Percentiles rank a stretch among this genome's conserved stretches.
These are phyloP conservation scores for Trachemys scripta DNA, from an alignment of 2,113 vertebrate genomes.

Conservation along the genomic window DNA sequence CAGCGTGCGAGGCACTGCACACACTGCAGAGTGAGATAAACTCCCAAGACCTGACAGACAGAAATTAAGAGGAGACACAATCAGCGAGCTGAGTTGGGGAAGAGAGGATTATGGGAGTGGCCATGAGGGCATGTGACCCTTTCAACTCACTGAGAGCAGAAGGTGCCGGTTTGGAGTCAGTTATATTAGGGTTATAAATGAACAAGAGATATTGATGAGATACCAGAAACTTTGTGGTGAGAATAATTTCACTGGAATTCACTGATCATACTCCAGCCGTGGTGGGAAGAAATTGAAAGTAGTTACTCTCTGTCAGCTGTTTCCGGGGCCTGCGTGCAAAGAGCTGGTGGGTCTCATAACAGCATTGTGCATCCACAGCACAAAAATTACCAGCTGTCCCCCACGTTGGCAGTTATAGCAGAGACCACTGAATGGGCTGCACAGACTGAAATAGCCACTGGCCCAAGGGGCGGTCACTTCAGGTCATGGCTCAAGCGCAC, in stretches of 20 bases:
- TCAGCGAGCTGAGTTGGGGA: not conserved
- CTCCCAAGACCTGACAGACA: not conserved
- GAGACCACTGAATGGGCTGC: not conserved
- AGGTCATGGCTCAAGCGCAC: accelerated
- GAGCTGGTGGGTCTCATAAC: accelerated
- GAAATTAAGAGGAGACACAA: not conserved
- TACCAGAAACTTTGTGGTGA: not conserved
- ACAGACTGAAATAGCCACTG: not conserved
- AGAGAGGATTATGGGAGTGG: not conserved
- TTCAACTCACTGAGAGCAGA: not conserved
- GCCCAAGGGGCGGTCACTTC: not conserved
- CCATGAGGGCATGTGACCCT: not conserved
- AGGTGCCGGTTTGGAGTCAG: not conserved
- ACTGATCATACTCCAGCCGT: not conserved
- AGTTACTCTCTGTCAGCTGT: accelerated
- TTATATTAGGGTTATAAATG: not conserved
- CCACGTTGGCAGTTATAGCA: accelerated
- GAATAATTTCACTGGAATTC: not conserved
- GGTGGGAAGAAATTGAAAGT: not conserved
- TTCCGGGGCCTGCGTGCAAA: accelerated
- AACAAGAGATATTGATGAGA: not conserved
- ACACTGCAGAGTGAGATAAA: not conserved
- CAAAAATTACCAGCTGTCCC: accelerated
- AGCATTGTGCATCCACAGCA: too few relatives aligned
- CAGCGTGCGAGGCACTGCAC: not conserved